phyloP scores from a whole-genome alignment of 2,888 invertebrate genomes.

The Gymnosoma rotundatum region DNA sequence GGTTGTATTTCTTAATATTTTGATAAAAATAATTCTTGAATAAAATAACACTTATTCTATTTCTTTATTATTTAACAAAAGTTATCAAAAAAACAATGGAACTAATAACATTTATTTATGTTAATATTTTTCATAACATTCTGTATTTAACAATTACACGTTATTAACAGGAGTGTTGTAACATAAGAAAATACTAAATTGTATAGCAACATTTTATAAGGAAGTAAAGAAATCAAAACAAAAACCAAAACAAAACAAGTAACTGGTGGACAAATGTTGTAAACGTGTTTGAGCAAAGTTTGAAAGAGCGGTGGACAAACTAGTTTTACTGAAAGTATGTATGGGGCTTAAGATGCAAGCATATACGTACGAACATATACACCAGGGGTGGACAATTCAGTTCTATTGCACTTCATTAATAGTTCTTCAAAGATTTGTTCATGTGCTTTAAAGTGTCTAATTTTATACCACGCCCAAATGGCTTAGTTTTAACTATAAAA shows the following conservation, averaged over 20 bases:
- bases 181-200: constrained; percentile 43
- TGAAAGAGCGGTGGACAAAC: constrained; percentile 77
- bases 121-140: too few species aligned
- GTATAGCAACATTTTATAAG: constrained; percentile 49
- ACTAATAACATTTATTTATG: too few species aligned
- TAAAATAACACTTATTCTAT: too few species aligned
- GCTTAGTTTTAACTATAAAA: too few species aligned
- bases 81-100: too few species aligned
- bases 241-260: constrained; percentile 47
- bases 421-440: too few species aligned
- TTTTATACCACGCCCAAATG: too few species aligned
- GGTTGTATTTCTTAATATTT: too few species aligned
- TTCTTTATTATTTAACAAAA: too few species aligned
- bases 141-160: background rate
- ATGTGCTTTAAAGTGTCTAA: too few species aligned
- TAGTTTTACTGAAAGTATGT: constrained; percentile 72
- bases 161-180: background rate
- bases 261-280: constrained; percentile 12
- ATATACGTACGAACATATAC: constrained; percentile 18
- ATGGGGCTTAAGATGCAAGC: constrained; percentile 41
- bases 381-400: background rate
- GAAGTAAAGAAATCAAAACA: constrained; percentile 15
- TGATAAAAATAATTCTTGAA: too few species aligned
- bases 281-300: constrained; percentile 69
- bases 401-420: too few species aligned